Evolutionary conservation across 2,888 invertebrate genomes (phyloP).

Genomic region (Salticus scenicus): DNA sequence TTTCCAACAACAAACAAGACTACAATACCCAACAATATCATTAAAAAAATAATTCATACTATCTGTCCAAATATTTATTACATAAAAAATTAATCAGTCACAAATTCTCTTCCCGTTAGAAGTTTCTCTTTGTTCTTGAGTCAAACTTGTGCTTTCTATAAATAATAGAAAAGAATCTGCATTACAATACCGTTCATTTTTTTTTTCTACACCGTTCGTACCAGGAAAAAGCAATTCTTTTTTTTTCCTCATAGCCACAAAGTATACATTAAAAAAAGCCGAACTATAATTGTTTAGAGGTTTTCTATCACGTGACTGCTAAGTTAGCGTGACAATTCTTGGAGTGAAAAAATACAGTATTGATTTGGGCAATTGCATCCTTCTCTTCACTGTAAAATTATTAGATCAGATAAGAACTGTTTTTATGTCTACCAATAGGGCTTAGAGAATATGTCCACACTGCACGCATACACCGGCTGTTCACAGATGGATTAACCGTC

Average conservation of each 20-base stretch:
- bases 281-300: constrained; percentile 41
- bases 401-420: constrained; percentile 45
- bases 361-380: constrained; percentile 29
- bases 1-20: background rate
- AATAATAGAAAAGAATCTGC: background rate
- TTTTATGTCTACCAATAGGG: background rate
- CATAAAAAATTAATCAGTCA: background rate
- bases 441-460: no score
- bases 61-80: background rate
- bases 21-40: background rate
- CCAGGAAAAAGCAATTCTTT: constrained; percentile 27
- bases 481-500: background rate
- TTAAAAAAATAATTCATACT: background rate
- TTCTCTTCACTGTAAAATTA: constrained; percentile 30
- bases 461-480: background rate
- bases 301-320: constrained; percentile 24
- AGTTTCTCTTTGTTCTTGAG: no score
- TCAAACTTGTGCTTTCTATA: background rate
- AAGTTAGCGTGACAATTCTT: constrained; percentile 28
- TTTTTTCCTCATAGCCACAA: constrained; percentile 33
- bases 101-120: no score
- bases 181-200: background rate
- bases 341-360: constrained; percentile 30
- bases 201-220: background rate
- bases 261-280: background rate